Percentiles rank a stretch among this genome's conserved stretches.
These are phyloP conservation scores for Zaprionus obscuricornis DNA, from an alignment of 2,888 invertebrate genomes.

Conservation along the genomic window DNA sequence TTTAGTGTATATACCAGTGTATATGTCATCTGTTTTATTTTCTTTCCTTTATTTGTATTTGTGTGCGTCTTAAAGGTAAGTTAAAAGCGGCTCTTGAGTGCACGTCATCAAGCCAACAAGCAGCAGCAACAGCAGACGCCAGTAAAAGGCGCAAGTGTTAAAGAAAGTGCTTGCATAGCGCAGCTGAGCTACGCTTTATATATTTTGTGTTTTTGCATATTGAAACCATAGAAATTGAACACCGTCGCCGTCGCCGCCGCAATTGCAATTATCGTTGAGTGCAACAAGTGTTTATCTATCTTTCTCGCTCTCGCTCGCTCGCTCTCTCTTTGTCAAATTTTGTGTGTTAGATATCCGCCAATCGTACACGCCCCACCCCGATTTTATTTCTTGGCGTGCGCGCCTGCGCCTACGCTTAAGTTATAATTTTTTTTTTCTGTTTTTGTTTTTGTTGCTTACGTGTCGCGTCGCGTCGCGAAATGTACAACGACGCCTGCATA, in stretches of 20 bases:
- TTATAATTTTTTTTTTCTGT: conserved; percentile 15
- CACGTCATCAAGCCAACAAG: conserved; percentile 55
- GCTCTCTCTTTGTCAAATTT: background rate
- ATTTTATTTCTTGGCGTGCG: too few relatives aligned
- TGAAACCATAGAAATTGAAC: conserved; percentile 22
- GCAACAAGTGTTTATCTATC: conserved; percentile 42
- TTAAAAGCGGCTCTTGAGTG: conserved; percentile 49
- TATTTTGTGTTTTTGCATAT: conserved; percentile 9
- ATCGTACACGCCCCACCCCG: too few relatives aligned
- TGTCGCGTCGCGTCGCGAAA: conserved; percentile 53
- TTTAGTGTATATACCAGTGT: too few relatives aligned
- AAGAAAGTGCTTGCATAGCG: conserved; percentile 41
- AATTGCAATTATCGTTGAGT: conserved; percentile 28
- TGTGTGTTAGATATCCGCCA: background rate
- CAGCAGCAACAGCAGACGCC: conserved; percentile 18
- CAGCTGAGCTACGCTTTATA: too few relatives aligned
- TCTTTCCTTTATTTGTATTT: conserved; percentile 4
- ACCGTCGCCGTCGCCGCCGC: too few relatives aligned
- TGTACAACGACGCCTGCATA: conserved; percentile 37
- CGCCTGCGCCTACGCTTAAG: conserved; percentile 57
- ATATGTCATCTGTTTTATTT: too few relatives aligned
- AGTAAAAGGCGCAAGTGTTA: conserved; percentile 10
- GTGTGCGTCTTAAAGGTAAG: conserved; percentile 41
- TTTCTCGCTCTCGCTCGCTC: conserved; percentile 3
- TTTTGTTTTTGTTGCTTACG: conserved; percentile 46